Evolutionary conservation across 2,888 invertebrate genomes (phyloP).

Genomic region (Meiosimyza decipiens): DNA sequence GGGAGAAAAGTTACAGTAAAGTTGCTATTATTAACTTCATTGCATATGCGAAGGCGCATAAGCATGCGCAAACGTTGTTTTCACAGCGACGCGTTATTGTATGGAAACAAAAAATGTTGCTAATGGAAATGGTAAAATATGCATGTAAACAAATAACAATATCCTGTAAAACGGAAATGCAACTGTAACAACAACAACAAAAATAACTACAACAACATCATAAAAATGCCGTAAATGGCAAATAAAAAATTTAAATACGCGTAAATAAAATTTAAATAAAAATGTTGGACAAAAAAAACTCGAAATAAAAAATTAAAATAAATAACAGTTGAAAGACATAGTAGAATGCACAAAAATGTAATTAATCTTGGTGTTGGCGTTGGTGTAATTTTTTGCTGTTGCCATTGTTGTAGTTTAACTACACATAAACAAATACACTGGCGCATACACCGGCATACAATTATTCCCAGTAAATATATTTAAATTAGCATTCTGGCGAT

Average conservation of each 20-base stretch:
- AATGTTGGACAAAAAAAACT: constrained; percentile 22
- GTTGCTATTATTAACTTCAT: neutral
- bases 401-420: constrained; percentile 26
- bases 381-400: neutral
- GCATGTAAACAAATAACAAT: constrained; percentile 24
- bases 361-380: constrained; percentile 46
- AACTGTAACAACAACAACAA: constrained; percentile 7
- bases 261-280: constrained; percentile 34
- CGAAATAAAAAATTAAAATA: constrained; percentile 28
- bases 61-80: neutral
- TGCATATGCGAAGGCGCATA: neutral
- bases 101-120: neutral
- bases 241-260: constrained; percentile 17
- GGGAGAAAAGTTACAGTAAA: neutral
- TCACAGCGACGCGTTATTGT: no score
- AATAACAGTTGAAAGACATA: constrained; percentile 37
- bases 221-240: constrained; percentile 5
- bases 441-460: no score
- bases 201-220: neutral
- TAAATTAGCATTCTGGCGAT: no score
- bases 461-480: no score
- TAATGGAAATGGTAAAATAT: constrained; percentile 20
- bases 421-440: no score
- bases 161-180: constrained; percentile 11
- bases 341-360: constrained; percentile 50